phyloP scores from a whole-genome alignment of 2,113 vertebrate genomes.

The Hemichromis elongatus region DNA sequence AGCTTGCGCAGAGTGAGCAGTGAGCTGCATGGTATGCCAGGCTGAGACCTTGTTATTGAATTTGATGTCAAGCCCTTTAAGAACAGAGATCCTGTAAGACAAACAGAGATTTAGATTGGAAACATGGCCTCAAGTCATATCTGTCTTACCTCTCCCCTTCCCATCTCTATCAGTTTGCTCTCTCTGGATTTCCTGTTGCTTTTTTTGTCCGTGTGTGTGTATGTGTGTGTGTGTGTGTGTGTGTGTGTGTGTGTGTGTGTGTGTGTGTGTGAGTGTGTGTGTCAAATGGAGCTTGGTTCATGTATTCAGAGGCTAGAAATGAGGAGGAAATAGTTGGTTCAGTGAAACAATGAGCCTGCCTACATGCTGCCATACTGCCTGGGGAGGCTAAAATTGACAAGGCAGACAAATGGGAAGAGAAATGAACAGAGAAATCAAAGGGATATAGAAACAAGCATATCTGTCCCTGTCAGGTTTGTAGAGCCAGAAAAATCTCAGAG shows the following conservation, averaged over 20 bases:
- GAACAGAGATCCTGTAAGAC: slow-evolving; percentile 60
- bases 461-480: slow-evolving; percentile 30
- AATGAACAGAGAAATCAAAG: slow-evolving; percentile 41
- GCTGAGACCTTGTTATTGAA: slow-evolving; percentile 63
- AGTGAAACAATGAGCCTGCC: slow-evolving; percentile 48
- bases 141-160: slow-evolving; percentile 29
- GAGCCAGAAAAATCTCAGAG: slow-evolving; percentile 11
- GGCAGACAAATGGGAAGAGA: slow-evolving; percentile 34
- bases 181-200: slow-evolving; percentile 14
- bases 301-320: slow-evolving; percentile 42
- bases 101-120: slow-evolving; percentile 69
- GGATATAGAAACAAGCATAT: slow-evolving; percentile 23
- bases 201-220: neutral
- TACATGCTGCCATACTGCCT: slow-evolving; percentile 18
- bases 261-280: neutral
- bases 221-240: neutral
- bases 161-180: neutral
- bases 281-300: slow-evolving; percentile 17
- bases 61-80: slow-evolving; percentile 67
- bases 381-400: slow-evolving; percentile 39
- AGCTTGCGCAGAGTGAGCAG: neutral
- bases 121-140: slow-evolving; percentile 54
- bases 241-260: neutral
- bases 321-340: slow-evolving; percentile 53
- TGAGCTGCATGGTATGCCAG: slow-evolving; percentile 37